Evolutionary conservation across 2,113 vertebrate species (phyloP).

Genomic region (Perca schrenkii): DNA sequence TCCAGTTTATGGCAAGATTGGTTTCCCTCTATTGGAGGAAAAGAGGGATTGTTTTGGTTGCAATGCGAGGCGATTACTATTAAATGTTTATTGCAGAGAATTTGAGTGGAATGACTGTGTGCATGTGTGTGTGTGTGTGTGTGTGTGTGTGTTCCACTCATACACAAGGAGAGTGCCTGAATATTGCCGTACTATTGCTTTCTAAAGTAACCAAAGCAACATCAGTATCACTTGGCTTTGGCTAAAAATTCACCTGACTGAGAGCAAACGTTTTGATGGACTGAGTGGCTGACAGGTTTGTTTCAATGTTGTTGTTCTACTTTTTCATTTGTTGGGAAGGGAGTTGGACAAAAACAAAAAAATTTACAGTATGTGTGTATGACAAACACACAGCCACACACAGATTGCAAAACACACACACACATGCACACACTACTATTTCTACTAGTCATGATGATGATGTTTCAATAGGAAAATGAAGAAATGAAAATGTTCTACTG

Average conservation of each 20-base stretch:
- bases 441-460: conserved; percentile 31
- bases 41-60: conserved; percentile 56
- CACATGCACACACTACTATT: conserved; percentile 15
- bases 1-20: conserved; percentile 12
- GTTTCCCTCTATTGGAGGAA: conserved; percentile 24
- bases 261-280: conserved; percentile 33
- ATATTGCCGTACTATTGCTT: conserved; percentile 78
- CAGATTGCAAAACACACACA: conserved; percentile 30
- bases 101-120: conserved; percentile 50
- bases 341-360: conserved; percentile 22
- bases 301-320: conserved; percentile 43
- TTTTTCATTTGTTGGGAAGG: conserved; percentile 36
- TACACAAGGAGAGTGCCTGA: conserved; percentile 66
- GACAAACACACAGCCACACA: conserved; percentile 26
- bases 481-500: conserved; percentile 78
- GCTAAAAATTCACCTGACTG: conserved; percentile 57
- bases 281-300: conserved; percentile 34
- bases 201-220: conserved; percentile 67
- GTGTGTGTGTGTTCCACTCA: conserved; percentile 30
- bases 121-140: neutral
- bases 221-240: conserved; percentile 61
- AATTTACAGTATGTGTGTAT: neutral
- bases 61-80: conserved; percentile 43
- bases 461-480: conserved; percentile 55
- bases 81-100: conserved; percentile 80